phyloP scores from a whole-genome alignment of 2,888 invertebrate genomes.

The Caradrina kadenii region DNA sequence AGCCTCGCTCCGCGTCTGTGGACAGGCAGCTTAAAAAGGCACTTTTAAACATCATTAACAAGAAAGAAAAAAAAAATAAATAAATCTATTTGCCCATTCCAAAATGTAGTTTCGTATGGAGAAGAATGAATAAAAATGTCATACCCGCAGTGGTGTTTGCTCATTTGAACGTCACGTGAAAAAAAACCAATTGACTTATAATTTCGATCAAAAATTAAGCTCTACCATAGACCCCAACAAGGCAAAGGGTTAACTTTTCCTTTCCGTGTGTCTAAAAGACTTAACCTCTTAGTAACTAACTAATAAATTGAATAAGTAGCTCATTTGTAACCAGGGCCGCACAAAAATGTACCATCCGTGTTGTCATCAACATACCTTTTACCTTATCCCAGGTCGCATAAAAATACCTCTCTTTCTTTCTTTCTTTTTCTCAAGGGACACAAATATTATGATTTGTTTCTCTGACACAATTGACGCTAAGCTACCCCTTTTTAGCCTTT shows the following conservation, averaged over 20 bases:
- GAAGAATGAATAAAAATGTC: too few species aligned
- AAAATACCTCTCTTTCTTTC: conserved; percentile 11
- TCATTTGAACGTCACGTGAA: too few species aligned
- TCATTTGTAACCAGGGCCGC: neutral
- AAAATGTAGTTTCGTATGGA: too few species aligned
- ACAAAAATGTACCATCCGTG: neutral
- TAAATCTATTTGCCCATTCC: too few species aligned
- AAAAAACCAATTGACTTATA: too few species aligned
- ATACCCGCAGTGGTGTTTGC: too few species aligned
- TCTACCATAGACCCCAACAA: neutral
- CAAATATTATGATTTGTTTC: conserved; percentile 44
- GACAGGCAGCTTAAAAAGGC: too few species aligned
- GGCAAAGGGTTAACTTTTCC: neutral
- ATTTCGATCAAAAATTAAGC: too few species aligned
- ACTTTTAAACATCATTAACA: too few species aligned
- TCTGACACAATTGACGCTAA: conserved; percentile 25
- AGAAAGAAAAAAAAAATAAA: too few species aligned
- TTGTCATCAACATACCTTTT: conserved; percentile 10
- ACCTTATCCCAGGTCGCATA: conserved; percentile 2
- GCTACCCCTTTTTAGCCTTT: conserved; percentile 22
- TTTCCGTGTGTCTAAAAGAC: neutral
- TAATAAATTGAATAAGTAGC: neutral
- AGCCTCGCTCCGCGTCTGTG: too few species aligned
- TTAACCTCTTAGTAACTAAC: neutral
- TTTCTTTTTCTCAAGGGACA: conserved; percentile 16